A percentile compares a stretch with the other conserved stretches of the same genome.
Conservation (phyloP, 2,888 invertebrate genomes). For the Eremobia ochroleuca region DNA sequence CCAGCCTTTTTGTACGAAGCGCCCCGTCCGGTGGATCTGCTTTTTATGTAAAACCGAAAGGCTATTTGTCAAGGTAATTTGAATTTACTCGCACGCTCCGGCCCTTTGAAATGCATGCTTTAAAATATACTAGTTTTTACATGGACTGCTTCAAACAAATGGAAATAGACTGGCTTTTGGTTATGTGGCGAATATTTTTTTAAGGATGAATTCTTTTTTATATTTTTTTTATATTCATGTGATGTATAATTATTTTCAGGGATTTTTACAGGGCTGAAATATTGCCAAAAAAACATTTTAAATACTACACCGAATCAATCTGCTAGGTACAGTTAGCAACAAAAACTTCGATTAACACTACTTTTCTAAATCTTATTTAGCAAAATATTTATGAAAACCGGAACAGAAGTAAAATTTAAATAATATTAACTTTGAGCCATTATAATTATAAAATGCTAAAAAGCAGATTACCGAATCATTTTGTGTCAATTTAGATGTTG, state of each 20-base stretch:
- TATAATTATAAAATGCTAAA: neutral
- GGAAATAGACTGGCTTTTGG: slow-evolving; percentile 44
- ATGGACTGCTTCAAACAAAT: slow-evolving; percentile 53
- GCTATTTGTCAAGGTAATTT: slow-evolving; percentile 71
- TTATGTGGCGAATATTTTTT: slow-evolving; percentile 36
- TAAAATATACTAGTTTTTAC: slow-evolving; percentile 63
- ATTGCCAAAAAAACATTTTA: neutral
- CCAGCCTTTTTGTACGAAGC: slow-evolving; percentile 52
- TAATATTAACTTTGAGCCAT: too few species aligned
- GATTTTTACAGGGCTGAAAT: neutral
- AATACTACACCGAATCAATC: neutral
- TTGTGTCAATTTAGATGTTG: too few species aligned
- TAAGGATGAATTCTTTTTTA: too few species aligned
- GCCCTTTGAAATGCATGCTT: slow-evolving; percentile 67
- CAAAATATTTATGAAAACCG: neutral
- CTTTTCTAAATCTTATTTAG: neutral
- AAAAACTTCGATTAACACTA: neutral
- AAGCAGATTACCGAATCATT: too few species aligned
- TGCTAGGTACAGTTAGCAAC: neutral
- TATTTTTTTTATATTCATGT: slow-evolving; percentile 56
- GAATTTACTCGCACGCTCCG: slow-evolving; percentile 66
- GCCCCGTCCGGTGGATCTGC: slow-evolving; percentile 60
- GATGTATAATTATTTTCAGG: slow-evolving; percentile 41
- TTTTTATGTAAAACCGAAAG: slow-evolving; percentile 70
- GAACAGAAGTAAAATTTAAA: too few species aligned